These are phyloP conservation scores for Tenualosa thibaudeaui DNA, from an alignment of 2,797 vertebrate genomes.

Conservation along the genomic window DNA sequence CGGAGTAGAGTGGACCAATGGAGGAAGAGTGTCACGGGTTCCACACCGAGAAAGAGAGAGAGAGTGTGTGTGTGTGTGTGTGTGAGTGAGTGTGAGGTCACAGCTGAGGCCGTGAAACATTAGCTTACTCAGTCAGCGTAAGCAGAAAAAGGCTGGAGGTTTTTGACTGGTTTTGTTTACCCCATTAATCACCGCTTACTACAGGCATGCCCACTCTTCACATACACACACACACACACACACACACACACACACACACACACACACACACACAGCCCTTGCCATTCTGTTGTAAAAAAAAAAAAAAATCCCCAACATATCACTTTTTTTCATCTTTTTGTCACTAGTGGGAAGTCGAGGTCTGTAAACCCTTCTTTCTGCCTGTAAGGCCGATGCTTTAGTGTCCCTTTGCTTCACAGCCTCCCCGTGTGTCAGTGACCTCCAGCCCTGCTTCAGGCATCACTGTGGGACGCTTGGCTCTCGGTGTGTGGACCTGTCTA, in stretches of 20 bases:
- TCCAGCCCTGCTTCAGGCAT: background rate
- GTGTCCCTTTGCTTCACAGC: too few species aligned
- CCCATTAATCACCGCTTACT: slow-evolving; percentile 22
- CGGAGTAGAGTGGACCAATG: background rate
- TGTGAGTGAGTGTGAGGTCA: background rate
- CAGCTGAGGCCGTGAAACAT: background rate
- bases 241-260: too few species aligned
- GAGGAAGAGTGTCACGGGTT: background rate
- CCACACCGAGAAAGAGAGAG: background rate
- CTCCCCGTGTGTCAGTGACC: background rate
- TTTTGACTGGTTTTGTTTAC: slow-evolving; percentile 61
- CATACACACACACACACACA: slow-evolving; percentile 34
- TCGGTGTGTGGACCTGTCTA: background rate
- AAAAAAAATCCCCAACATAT: background rate
- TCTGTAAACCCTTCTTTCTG: background rate
- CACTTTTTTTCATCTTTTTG: background rate
- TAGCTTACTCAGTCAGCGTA: background rate
- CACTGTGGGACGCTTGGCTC: background rate
- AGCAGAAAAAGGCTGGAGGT: slow-evolving; percentile 23
- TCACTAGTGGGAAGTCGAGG: background rate
- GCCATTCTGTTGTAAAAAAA: too few species aligned
- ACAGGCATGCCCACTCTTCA: slow-evolving; percentile 28
- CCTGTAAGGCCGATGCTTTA: background rate
- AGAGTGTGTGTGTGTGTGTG: background rate
- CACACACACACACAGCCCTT: too few species aligned